Evolutionary conservation across 1,140 invertebrate genomes (phyloP).

Genomic region (Atopsyche davidsoni): DNA sequence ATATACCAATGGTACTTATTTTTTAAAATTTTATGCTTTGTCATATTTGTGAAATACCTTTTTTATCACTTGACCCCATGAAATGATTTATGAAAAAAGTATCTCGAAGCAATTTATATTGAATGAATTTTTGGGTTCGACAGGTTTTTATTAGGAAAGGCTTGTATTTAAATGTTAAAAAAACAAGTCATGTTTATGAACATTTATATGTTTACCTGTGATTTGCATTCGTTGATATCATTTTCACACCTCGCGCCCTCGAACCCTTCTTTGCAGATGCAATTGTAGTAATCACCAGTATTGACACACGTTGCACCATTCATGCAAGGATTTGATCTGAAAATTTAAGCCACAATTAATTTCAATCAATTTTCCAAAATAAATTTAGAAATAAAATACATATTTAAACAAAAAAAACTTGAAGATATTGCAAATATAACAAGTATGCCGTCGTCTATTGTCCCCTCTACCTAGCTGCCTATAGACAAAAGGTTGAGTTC

Average conservation of each 20-base stretch:
- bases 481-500: neutral
- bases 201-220: conserved; percentile 22
- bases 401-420: neutral
- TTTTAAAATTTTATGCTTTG: too few species aligned
- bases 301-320: conserved; percentile 74
- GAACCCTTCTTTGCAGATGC: conserved; percentile 61
- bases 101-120: too few species aligned
- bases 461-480: neutral
- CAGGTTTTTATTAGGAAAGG: neutral
- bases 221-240: conserved; percentile 60
- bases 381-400: neutral
- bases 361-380: too few species aligned
- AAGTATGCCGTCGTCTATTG: neutral
- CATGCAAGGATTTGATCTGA: conserved; percentile 56
- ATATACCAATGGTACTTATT: too few species aligned
- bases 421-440: neutral
- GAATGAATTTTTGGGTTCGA: neutral
- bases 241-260: conserved; percentile 57
- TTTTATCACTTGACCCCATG: too few species aligned
- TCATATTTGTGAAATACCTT: too few species aligned
- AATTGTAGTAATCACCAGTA: conserved; percentile 62
- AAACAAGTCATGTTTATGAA: too few species aligned
- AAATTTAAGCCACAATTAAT: too few species aligned
- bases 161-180: neutral
- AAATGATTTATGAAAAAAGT: too few species aligned